phyloP scores from a whole-genome alignment of 2,113 vertebrate species.

The Peromyscus leucopus region DNA sequence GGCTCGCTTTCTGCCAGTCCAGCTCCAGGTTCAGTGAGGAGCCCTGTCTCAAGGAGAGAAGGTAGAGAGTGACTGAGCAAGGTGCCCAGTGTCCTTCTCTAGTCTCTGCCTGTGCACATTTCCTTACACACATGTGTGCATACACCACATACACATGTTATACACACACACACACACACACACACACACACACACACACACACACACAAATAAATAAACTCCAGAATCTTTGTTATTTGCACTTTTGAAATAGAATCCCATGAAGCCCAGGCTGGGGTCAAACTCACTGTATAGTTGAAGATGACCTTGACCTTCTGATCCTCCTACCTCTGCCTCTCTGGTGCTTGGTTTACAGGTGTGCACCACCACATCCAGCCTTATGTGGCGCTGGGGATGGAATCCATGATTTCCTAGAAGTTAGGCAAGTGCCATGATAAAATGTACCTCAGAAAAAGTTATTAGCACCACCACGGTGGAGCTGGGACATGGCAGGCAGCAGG shows the following conservation, averaged over 20 bases:
- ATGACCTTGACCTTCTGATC: background rate
- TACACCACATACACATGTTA: no score
- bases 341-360: no score
- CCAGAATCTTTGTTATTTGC: background rate
- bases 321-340: background rate
- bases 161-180: background rate
- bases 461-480: rapidly evolving
- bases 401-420: no score
- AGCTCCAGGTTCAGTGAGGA: background rate
- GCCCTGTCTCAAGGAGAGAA: background rate
- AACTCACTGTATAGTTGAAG: background rate
- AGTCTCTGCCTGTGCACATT: no score
- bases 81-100: background rate
- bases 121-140: background rate
- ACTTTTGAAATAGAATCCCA: background rate
- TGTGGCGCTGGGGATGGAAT: no score
- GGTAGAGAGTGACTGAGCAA: background rate
- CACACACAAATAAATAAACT: no score
- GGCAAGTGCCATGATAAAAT: background rate
- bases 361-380: background rate
- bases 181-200: background rate
- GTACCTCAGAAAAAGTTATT: background rate
- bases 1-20: background rate
- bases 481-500: no score
- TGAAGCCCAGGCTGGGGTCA: background rate